Base-by-base conservation (phyloP, 1,140 invertebrate species). In the Leptestheria dahalacensis region DNA sequence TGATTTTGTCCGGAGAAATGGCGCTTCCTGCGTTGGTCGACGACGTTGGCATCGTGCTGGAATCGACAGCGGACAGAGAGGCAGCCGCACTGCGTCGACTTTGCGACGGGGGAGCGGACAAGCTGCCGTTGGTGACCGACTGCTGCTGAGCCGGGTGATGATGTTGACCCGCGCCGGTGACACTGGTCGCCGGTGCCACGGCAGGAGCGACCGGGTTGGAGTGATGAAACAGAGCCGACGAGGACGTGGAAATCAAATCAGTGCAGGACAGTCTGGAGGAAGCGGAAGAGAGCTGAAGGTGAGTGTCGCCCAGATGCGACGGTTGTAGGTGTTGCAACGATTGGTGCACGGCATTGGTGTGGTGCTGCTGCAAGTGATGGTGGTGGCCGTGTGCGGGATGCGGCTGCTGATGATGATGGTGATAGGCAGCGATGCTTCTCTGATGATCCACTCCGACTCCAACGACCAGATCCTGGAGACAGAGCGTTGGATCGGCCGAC, bases 381-480 rank as follows among this genome's bases (percentile, higher is more conserved):
- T 52, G 49, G 26, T 52, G 46, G 46, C 46, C 10, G 47, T 29
- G 51, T 20, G 53, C n/a, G 15, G 51, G 51, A 26, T 52, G 51
- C 28, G n/a, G 51, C 46, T 59, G 57, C 25, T 59, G 57, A 25
- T 59, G 57, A 28, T 59, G 57, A 29, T 60, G 58, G 18, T 60
- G 58, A 29, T 26, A 9, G 26, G 53, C 26, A 18, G 53, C 53
- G 24, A 55, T 25, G 26, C 26, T 29, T 20, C 53, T 26, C 26
- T 55, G 53, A n/a, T 55, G 53, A 2, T 51, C 58, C 48, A 21
- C 25, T 48, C 46, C 46, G 28, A 60, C 58, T 52, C 58, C 58
- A n/a, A 49, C 58, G 48, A 60, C 58, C 58, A 60, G 51, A 52
- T 60, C 58, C 46, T 60, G 58, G 10, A 60, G 33, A 24, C 58